phyloP scores from a whole-genome alignment of 1,140 invertebrate genomes.

The Pentalonia nigronervosa region DNA sequence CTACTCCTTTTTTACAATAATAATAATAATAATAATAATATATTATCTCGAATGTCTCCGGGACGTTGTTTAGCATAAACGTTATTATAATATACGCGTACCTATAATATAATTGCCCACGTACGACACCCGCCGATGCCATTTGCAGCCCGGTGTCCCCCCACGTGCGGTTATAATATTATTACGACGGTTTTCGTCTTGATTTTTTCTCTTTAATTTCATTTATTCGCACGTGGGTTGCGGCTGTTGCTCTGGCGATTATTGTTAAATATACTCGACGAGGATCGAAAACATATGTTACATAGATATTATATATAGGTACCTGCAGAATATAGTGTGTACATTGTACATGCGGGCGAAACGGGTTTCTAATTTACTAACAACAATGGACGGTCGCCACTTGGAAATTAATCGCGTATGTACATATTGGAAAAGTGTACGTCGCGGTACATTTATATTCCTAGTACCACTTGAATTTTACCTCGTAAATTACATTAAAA shows the following conservation, averaged over 20 bases:
- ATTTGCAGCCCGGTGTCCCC: not conserved
- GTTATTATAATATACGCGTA: not conserved
- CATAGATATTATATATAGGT: not conserved
- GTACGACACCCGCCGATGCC: not conserved
- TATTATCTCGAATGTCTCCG: not conserved
- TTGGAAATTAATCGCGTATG: not conserved
- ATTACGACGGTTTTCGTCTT: conserved; percentile 13
- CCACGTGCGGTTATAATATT: not conserved
- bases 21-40: not conserved
- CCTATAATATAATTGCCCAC: not conserved
- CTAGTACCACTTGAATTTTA: not conserved
- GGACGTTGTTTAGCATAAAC: conserved; percentile 12
- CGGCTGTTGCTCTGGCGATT: too few relatives aligned
- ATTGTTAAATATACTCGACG: not conserved
- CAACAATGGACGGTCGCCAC: not conserved
- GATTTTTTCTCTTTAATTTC: not conserved
- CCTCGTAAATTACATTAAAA: not conserved
- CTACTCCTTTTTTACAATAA: not conserved
- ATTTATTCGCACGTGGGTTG: conserved; percentile 33
- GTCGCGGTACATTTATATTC: not conserved
- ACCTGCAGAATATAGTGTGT: not conserved
- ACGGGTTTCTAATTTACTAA: not conserved
- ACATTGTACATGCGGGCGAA: conserved; percentile 8
- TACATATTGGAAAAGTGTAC: not conserved
- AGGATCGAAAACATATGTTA: not conserved